Conservation (phyloP, 2,113 vertebrate species). For the Psittacula cyanocephala region DNA sequence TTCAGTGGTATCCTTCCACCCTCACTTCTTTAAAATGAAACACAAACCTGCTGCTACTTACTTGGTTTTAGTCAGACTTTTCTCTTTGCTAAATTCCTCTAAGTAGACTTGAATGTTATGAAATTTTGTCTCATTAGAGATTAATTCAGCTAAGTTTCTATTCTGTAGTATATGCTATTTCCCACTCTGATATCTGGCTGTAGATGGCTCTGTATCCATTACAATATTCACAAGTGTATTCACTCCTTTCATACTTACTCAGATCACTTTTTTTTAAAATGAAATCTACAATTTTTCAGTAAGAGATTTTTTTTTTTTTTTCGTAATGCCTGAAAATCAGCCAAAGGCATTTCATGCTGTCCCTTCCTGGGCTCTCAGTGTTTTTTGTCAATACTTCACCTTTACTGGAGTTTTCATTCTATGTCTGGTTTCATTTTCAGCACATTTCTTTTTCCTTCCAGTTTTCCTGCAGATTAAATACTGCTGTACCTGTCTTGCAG, state of each 20-base stretch:
- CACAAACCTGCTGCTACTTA: neutral
- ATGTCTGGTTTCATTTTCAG: neutral
- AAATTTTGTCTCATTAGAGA: neutral
- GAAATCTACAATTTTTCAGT: neutral
- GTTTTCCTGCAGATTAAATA: neutral
- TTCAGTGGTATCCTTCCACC: neutral
- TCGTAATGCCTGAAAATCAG: neutral
- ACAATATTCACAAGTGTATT: neutral
- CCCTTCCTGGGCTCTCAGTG: neutral
- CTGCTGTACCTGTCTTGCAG: neutral
- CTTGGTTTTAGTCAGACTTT: neutral
- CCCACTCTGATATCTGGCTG: neutral
- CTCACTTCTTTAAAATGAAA: neutral
- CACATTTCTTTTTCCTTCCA: neutral
- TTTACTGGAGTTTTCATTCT: neutral
- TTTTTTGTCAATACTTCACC: neutral
- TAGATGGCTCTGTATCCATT: constrained; percentile 14
- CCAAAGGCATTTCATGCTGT: neutral
- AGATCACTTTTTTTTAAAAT: neutral
- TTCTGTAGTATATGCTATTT: neutral
- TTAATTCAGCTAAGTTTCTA: neutral
- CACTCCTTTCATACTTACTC: neutral
- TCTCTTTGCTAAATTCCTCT: neutral
- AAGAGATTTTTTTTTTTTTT: neutral
- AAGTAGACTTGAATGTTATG: neutral